These are phyloP conservation scores for Etheostoma spectabile DNA, from an alignment of 2,113 vertebrate genomes.

Conservation along the genomic window DNA sequence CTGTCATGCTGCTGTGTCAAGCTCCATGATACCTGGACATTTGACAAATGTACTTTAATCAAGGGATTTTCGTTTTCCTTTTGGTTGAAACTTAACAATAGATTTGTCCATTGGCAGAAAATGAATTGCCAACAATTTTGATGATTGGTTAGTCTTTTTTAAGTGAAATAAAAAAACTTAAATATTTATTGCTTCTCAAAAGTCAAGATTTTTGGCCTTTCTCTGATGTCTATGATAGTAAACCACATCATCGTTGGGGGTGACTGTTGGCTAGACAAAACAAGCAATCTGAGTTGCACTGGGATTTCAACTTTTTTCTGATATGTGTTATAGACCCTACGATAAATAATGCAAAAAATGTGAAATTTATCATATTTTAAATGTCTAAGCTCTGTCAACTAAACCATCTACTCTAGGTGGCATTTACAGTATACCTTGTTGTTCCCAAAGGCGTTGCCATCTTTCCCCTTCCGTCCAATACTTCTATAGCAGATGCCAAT, in stretches of 20 bases:
- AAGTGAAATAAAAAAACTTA: neutral
- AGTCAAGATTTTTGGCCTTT: neutral
- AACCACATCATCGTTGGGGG: neutral
- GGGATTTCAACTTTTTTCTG: neutral
- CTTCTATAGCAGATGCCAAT: conserved; percentile 78
- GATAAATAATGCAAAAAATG: neutral
- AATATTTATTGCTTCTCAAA: neutral
- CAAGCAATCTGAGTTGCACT: neutral
- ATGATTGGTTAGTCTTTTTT: too few species aligned
- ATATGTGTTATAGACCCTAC: neutral
- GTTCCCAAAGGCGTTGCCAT: conserved; percentile 80
- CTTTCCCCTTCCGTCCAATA: conserved; percentile 81
- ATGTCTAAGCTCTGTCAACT: neutral
- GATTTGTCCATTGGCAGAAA: neutral
- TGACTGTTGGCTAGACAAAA: neutral
- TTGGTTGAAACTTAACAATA: neutral
- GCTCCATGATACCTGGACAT: conserved; percentile 79
- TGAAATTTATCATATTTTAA: neutral
- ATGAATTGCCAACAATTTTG: neutral
- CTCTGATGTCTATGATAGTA: neutral
- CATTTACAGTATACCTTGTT: conserved; percentile 71
- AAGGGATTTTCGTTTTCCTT: neutral
- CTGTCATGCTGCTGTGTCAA: conserved; percentile 81
- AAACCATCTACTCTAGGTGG: neutral
- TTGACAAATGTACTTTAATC: neutral